Evolutionary conservation across 2,888 invertebrate genomes (phyloP).

Genomic region (Caenorhabditis imperialis): DNA sequence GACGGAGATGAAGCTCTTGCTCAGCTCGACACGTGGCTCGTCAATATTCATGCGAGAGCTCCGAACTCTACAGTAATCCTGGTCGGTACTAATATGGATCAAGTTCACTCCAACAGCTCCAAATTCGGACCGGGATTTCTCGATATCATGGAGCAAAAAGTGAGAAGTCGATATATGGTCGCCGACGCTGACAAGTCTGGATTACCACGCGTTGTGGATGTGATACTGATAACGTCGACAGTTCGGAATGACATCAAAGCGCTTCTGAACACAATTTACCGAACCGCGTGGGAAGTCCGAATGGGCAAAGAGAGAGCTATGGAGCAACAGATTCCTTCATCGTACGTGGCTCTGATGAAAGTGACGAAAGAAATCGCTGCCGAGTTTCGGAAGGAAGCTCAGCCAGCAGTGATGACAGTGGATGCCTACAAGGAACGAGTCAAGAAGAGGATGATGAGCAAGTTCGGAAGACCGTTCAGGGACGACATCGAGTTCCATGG

Average conservation of each 20-base stretch:
- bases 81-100: slow-evolving; percentile 95
- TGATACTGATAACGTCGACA: slow-evolving; percentile 54
- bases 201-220: slow-evolving; percentile 83
- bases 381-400: slow-evolving; percentile 81
- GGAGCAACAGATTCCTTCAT: slow-evolving; percentile 94
- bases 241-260: slow-evolving; percentile 89
- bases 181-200: slow-evolving; percentile 91
- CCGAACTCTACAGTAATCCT: slow-evolving; percentile 96
- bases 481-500: slow-evolving; percentile 88
- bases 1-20: slow-evolving; percentile 92
- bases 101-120: slow-evolving; percentile 80
- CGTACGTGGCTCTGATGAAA: slow-evolving; percentile 94
- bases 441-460: slow-evolving; percentile 62
- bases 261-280: slow-evolving; percentile 85
- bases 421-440: slow-evolving; percentile 83
- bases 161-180: slow-evolving; percentile 85
- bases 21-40: slow-evolving; percentile 93
- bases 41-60: slow-evolving; percentile 93
- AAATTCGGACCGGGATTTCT: slow-evolving; percentile 81
- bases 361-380: slow-evolving; percentile 83
- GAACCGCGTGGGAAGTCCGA: slow-evolving; percentile 90
- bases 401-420: slow-evolving; percentile 84
- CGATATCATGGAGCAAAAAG: slow-evolving; percentile 85
- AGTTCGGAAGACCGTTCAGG: slow-evolving; percentile 82
- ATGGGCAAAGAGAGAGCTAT: slow-evolving; percentile 86